Evolutionary conservation across 2,113 vertebrate genomes (phyloP).

Genomic region (Thalassarche chlororhynchos): DNA sequence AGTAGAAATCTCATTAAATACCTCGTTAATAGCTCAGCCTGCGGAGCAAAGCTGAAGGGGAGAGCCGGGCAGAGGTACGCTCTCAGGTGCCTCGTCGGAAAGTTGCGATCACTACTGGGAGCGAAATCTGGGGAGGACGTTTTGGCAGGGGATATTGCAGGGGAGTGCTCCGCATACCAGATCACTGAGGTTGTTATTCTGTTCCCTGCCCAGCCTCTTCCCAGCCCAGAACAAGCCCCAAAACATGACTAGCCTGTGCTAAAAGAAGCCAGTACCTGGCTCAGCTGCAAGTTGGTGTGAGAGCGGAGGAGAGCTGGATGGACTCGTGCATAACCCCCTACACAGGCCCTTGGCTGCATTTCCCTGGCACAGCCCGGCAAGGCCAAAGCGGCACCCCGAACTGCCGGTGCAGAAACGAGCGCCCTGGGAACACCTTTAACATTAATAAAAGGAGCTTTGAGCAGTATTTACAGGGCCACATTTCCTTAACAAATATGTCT

Average conservation of each 20-base stretch:
- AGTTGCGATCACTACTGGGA: not conserved
- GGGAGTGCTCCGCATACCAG: not conserved
- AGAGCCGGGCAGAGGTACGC: not conserved
- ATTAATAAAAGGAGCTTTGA: not conserved
- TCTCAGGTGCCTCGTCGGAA: fast-evolving
- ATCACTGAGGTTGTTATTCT: not conserved
- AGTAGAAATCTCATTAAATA: not conserved
- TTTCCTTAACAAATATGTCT: not conserved
- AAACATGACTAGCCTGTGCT: not conserved
- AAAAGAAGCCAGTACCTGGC: not conserved
- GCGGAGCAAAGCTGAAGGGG: not conserved
- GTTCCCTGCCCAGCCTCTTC: not conserved
- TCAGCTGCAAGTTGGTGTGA: not conserved
- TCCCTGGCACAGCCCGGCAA: not conserved
- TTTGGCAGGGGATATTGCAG: not conserved
- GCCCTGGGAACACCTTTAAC: not conserved
- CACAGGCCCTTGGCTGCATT: not conserved
- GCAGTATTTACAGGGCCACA: not conserved
- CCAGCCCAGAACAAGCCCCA: not conserved
- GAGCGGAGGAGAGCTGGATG: not conserved
- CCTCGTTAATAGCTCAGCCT: not conserved
- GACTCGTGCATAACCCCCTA: fast-evolving
- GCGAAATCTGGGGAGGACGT: fast-evolving
- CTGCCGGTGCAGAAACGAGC: fast-evolving
- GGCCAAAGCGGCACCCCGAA: not conserved